phyloP scores from a whole-genome alignment of 2,888 invertebrate genomes.

The Mythimna pallens region DNA sequence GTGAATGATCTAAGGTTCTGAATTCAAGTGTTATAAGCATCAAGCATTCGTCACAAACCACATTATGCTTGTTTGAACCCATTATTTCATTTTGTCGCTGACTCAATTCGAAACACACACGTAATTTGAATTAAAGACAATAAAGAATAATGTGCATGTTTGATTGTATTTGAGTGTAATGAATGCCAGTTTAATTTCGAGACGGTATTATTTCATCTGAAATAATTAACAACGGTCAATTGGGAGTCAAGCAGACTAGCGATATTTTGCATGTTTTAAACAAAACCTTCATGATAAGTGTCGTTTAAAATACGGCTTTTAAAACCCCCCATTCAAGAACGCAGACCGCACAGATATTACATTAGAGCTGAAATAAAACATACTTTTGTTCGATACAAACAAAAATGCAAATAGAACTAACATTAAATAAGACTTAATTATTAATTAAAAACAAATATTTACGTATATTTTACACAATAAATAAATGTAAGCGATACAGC shows the following conservation, averaged over 20 bases:
- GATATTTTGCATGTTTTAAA: neutral
- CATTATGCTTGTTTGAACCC: conserved; percentile 25
- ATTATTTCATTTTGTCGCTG: conserved; percentile 31
- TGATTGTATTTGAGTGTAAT: conserved; percentile 13
- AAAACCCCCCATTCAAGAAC: conserved; percentile 3
- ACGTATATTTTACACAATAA: conserved; percentile 41
- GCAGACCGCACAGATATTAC: conserved; percentile 14
- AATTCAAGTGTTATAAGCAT: conserved; percentile 28
- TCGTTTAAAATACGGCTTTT: neutral
- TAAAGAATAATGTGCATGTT: conserved; percentile 30
- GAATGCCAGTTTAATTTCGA: conserved; percentile 34
- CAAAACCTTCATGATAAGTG: conserved; percentile 7
- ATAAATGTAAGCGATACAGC: conserved; percentile 45
- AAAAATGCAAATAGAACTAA: conserved; percentile 19
- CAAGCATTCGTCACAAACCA: conserved; percentile 27
- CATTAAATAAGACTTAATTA: conserved; percentile 2
- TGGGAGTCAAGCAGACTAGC: conserved; percentile 2
- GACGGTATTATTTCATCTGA: conserved; percentile 5
- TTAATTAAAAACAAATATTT: conserved; percentile 20
- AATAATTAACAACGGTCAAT: conserved; percentile 9
- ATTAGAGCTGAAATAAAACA: conserved; percentile 28
- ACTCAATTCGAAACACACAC: conserved; percentile 11
- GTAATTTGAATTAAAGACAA: conserved; percentile 30
- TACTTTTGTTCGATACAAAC: conserved; percentile 49
- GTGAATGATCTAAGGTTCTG: conserved; percentile 14